phyloP scores from a whole-genome alignment of 2,113 vertebrate genomes.

The Procapra przewalskii region DNA sequence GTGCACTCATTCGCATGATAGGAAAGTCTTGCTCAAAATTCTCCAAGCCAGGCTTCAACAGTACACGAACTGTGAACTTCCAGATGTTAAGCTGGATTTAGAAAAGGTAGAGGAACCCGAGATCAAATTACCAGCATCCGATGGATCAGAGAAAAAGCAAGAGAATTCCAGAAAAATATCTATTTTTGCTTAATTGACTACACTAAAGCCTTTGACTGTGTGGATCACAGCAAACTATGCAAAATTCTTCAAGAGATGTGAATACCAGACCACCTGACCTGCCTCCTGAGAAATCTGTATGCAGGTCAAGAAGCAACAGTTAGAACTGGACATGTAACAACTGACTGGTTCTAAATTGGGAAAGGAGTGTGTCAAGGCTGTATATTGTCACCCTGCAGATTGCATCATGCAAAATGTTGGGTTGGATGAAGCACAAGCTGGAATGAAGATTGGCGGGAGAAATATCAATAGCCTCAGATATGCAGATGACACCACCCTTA shows the following conservation, averaged over 20 bases:
- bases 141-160: background rate
- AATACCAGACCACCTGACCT: background rate
- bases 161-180: background rate
- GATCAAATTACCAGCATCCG: background rate
- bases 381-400: background rate
- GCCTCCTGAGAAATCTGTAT: background rate
- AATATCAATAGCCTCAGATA: background rate
- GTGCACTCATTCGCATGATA: background rate
- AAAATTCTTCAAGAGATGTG: background rate
- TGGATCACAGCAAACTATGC: background rate
- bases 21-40: background rate
- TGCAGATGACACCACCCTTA: background rate
- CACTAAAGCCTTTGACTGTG: background rate
- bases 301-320: background rate
- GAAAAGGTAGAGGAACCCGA: background rate
- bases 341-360: background rate
- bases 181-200: background rate
- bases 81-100: background rate
- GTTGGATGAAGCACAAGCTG: background rate
- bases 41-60: background rate
- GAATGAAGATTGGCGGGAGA: background rate
- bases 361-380: background rate
- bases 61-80: background rate
- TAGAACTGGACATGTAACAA: background rate
- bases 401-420: background rate